Conservation (phyloP, 1,140 invertebrate species). For the Dendrolimus punctatus region DNA sequence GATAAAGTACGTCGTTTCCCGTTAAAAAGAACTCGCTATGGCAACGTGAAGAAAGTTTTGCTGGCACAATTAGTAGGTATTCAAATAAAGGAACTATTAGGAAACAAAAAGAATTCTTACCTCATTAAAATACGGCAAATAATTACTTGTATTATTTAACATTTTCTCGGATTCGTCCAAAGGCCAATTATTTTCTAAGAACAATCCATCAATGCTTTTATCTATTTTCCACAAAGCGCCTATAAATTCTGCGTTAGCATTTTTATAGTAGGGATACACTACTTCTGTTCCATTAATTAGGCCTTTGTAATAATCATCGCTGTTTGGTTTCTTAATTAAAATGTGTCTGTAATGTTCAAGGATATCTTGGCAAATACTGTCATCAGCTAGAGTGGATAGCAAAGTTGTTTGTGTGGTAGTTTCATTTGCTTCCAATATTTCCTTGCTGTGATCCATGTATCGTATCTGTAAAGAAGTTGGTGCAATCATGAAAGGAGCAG, state of each 20-base stretch:
- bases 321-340: constrained; percentile 19
- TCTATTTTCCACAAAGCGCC: constrained; percentile 34
- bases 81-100: too few species aligned
- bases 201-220: constrained; percentile 29
- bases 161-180: constrained; percentile 38
- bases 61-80: too few species aligned
- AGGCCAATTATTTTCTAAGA: constrained; percentile 60
- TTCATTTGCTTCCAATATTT: constrained; percentile 1
- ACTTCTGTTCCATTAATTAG: constrained; percentile 21
- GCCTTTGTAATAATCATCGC: constrained; percentile 32
- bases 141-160: constrained; percentile 22
- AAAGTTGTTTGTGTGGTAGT: not conserved
- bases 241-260: constrained; percentile 29
- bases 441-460: too few species aligned
- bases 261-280: constrained; percentile 41
- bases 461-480: too few species aligned
- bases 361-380: constrained; percentile 16
- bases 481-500: too few species aligned
- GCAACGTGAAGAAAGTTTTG: too few species aligned
- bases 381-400: constrained; percentile 1
- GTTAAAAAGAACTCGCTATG: too few species aligned
- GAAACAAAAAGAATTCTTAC: constrained; percentile 13
- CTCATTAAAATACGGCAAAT: constrained; percentile 47
- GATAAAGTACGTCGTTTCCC: too few species aligned
- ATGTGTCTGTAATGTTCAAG: constrained; percentile 19